phyloP scores from a whole-genome alignment of 2,113 vertebrate genomes.

The Ictidomys tridecemlineatus region DNA sequence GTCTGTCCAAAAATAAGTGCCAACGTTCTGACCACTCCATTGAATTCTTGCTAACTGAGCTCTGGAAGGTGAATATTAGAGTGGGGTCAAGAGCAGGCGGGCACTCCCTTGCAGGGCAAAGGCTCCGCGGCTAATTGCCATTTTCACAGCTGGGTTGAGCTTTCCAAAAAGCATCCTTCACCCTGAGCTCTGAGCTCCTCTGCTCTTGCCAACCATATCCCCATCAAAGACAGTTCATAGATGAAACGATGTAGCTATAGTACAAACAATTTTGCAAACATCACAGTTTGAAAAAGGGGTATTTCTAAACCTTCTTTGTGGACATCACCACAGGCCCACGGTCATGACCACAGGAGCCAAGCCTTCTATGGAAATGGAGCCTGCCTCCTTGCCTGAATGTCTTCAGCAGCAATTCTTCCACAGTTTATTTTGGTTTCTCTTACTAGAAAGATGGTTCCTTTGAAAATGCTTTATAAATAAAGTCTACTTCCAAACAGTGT shows the following conservation, averaged over 20 bases:
- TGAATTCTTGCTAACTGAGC: slow-evolving; percentile 7
- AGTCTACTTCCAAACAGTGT: slow-evolving; percentile 61
- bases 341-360: slow-evolving; percentile 62
- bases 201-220: slow-evolving; percentile 67
- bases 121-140: slow-evolving; percentile 75
- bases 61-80: slow-evolving; percentile 53
- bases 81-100: slow-evolving; percentile 32
- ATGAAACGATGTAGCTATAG: slow-evolving; percentile 78
- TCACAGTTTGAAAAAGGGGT: slow-evolving; percentile 70
- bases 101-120: slow-evolving; percentile 44
- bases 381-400: slow-evolving; percentile 58
- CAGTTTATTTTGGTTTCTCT: slow-evolving; percentile 72
- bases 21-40: neutral
- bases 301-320: slow-evolving; percentile 75
- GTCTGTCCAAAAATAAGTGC: slow-evolving; percentile 61
- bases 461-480: slow-evolving; percentile 74
- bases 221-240: slow-evolving; percentile 81
- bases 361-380: slow-evolving; percentile 59
- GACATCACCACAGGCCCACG: slow-evolving; percentile 61
- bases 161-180: slow-evolving; percentile 77
- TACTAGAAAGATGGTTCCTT: slow-evolving; percentile 73
- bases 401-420: slow-evolving; percentile 66
- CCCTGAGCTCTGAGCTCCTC: slow-evolving; percentile 59
- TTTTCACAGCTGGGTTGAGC: slow-evolving; percentile 78
- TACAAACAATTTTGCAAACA: slow-evolving; percentile 77